Base-by-base conservation (phyloP, 2,113 vertebrate species). In the Leptodactylus fuscus region DNA sequence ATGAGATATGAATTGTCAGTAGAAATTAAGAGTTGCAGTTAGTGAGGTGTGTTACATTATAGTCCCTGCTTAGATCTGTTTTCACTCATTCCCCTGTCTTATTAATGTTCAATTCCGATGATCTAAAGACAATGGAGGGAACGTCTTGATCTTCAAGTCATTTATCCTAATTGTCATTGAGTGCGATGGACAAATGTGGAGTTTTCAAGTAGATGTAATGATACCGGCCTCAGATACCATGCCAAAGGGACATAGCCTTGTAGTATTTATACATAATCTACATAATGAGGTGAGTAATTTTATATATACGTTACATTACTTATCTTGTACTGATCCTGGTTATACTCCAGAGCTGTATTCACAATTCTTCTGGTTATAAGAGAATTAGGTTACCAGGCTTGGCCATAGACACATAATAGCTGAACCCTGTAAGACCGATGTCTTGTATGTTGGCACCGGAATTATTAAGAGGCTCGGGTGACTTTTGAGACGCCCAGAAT, bases 1-100 rank as follows among this genome's bases (percentile, higher is more conserved):
- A 16, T 77, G 71, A 77, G 58, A 51, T 51, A 48, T 65, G 58
- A 38, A 67, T 77, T 85, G 82, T 85, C 82, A 77, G 58, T 76
- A 77, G 73, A 29, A 77, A 77, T 85, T 67, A 77, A 20, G 49
- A 62, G 22, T 34, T 49, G 67, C 69, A 58, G 51, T 73, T 55
- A 74, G 18, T 77, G 41, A 85, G 58, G 73, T 67, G 73, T 67
- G 44, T 24, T 65, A 20, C 38, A 85, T 49, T 32, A 67, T 70
- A 20, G 58, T 32, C 41, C 75, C 51, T 2, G 38, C 34, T 75
- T 48, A 41, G 41, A 48, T 81, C 60, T 22, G 60, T 48, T 44
- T 20, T 34, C 79, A 77, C 29, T 78, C 32, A 48, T 70, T 41
- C 32, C 36, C 55, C 38, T 27, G 12, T 81, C 53, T 16, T 62